Conservation (phyloP, 2,888 invertebrate genomes). For the Cheilosia variabilis region DNA sequence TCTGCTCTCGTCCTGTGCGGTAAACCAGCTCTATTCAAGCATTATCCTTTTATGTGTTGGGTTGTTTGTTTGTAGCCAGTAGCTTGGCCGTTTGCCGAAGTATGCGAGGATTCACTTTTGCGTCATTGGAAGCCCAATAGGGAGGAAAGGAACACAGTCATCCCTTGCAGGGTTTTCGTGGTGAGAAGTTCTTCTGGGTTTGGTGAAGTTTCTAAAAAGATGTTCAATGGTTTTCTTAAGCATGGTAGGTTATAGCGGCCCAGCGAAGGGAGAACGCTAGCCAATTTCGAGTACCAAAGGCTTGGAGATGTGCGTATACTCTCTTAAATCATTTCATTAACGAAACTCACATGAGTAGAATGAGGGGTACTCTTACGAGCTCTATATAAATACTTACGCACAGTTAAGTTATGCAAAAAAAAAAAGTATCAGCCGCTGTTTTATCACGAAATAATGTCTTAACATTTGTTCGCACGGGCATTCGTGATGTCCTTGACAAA, state of each 20-base stretch:
- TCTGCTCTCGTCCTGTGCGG: conserved; percentile 47
- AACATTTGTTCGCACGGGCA: no score
- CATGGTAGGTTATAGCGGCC: background rate
- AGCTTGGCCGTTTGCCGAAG: conserved; percentile 51
- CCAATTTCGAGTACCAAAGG: background rate
- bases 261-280: background rate
- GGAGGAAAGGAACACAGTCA: conserved; percentile 21
- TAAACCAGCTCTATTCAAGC: conserved; percentile 56
- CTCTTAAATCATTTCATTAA: background rate
- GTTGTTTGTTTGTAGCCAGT: conserved; percentile 66
- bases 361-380: no score
- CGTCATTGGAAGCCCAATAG: conserved; percentile 50
- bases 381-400: no score
- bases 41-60: conserved; percentile 66
- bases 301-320: background rate
- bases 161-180: conserved; percentile 49
- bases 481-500: no score
- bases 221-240: background rate
- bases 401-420: no score
- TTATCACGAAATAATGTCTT: no score
- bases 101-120: conserved; percentile 60
- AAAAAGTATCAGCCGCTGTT: no score
- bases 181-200: conserved; percentile 58
- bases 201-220: conserved; percentile 52
- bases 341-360: background rate